Conservation (phyloP, 2,797 vertebrate species). For the Siniperca scherzeri region DNA sequence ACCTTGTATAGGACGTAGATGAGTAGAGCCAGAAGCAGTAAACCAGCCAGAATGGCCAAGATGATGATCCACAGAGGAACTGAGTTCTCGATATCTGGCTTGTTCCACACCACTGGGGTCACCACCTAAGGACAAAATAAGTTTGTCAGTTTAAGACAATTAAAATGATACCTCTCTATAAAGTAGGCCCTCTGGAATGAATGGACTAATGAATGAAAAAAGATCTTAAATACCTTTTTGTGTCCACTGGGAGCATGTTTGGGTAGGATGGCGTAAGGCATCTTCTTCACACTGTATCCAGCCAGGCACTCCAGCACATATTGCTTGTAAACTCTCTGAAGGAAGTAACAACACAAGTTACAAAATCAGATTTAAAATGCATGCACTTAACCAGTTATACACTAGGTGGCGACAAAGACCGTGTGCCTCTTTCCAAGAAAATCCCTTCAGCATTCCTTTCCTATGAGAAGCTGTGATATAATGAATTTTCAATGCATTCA, state of each 20-base stretch:
- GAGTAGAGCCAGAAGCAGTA: slow-evolving; percentile 92
- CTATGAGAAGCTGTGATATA: slow-evolving; percentile 69
- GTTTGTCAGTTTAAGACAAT: slow-evolving; percentile 1
- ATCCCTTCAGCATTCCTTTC: slow-evolving; percentile 60
- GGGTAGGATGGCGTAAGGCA: slow-evolving; percentile 91
- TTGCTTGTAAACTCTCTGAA: slow-evolving; percentile 87
- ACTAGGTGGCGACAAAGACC: slow-evolving; percentile 75
- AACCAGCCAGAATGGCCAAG: slow-evolving; percentile 92
- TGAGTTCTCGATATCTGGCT: slow-evolving; percentile 88
- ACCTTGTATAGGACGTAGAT: slow-evolving; percentile 96
- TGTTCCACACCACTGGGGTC: slow-evolving; percentile 91
- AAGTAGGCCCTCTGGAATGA: not conserved
- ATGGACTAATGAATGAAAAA: not conserved
- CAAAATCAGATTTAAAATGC: not conserved
- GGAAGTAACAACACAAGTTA: not conserved
- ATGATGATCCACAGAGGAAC: slow-evolving; percentile 96
- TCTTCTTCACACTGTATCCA: slow-evolving; percentile 86
- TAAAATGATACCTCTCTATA: not conserved
- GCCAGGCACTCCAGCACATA: slow-evolving; percentile 90
- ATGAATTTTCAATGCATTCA: slow-evolving; percentile 79
- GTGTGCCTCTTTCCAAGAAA: slow-evolving; percentile 13
- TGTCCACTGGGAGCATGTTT: slow-evolving; percentile 82
- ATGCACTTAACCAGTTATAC: slow-evolving; percentile 32
- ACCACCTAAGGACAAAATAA: slow-evolving; percentile 81
- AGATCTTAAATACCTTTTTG: slow-evolving; percentile 85